phyloP scores from a whole-genome alignment of 2,113 vertebrate species.

The Neogobius melanostomus region DNA sequence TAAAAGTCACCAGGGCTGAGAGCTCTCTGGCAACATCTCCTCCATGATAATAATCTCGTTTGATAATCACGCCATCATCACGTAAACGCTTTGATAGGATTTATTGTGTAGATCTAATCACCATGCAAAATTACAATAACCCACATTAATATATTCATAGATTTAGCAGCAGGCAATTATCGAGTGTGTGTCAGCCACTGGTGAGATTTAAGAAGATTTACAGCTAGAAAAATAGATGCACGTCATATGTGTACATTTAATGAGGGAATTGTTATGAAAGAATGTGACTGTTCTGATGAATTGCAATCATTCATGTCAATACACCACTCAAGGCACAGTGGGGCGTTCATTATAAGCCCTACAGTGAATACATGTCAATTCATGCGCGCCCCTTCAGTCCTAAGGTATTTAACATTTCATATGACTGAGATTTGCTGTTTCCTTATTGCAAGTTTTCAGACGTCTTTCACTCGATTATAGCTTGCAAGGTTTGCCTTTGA shows the following conservation, averaged over 20 bases:
- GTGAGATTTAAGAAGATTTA: constrained; percentile 12
- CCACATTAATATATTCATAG: constrained; percentile 44
- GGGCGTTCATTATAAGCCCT: constrained; percentile 15
- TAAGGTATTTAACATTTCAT: constrained; percentile 52
- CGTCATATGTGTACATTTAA: constrained; percentile 25
- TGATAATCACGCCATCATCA: constrained; percentile 35
- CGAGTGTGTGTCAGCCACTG: constrained; percentile 21
- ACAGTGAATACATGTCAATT: constrained; percentile 5
- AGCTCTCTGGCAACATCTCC: constrained; percentile 18
- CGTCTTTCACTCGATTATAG: constrained; percentile 40
- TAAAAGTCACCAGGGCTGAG: neutral
- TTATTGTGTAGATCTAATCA: constrained; percentile 30
- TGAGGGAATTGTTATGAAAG: constrained; percentile 21
- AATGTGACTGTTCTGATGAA: constrained; percentile 26
- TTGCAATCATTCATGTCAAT: constrained; percentile 16
- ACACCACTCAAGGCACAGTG: constrained; percentile 6
- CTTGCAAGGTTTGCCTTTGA: constrained; percentile 40
- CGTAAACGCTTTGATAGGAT: constrained; percentile 10
- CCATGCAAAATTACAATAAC: constrained; percentile 29
- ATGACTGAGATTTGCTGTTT: constrained; percentile 39
- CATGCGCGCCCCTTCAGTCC: constrained; percentile 28
- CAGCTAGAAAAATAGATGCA: neutral
- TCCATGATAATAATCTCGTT: constrained; percentile 35
- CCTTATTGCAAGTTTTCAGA: constrained; percentile 2
- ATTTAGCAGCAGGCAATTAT: constrained; percentile 36